phyloP scores from a whole-genome alignment of 2,888 invertebrate species.

The Apodemia duryi region DNA sequence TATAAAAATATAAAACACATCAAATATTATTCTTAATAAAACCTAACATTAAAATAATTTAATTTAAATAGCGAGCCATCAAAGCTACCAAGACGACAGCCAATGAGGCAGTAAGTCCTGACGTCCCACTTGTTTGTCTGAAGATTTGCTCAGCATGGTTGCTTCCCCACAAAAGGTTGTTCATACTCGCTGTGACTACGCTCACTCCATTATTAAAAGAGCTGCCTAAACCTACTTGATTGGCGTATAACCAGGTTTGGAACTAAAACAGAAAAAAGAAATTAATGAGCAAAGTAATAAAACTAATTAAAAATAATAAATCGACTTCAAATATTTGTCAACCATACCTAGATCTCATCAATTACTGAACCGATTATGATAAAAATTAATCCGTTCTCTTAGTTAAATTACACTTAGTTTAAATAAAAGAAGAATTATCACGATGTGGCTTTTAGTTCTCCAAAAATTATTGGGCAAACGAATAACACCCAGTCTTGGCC shows the following conservation, averaged over 20 bases:
- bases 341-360: too few relatives aligned
- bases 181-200: constrained; percentile 44
- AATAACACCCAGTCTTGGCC: too few relatives aligned
- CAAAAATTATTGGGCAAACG: too few relatives aligned
- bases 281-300: too few relatives aligned
- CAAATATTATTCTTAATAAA: background rate
- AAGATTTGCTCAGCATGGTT: constrained; percentile 43
- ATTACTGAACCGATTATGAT: too few relatives aligned
- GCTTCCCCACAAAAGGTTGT: constrained; percentile 59
- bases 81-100: constrained; percentile 45
- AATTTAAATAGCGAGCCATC: constrained; percentile 44
- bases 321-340: too few relatives aligned
- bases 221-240: constrained; percentile 44
- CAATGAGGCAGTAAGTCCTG: constrained; percentile 24
- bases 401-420: too few relatives aligned
- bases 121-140: constrained; percentile 40
- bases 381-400: too few relatives aligned
- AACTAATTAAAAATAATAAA: too few relatives aligned
- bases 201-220: constrained; percentile 43
- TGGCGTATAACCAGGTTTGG: constrained; percentile 15
- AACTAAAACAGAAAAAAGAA: too few relatives aligned
- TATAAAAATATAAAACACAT: background rate
- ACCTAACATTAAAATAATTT: constrained; percentile 24
- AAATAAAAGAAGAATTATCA: too few relatives aligned
- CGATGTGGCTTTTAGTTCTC: too few relatives aligned